Percentiles rank a stretch among this genome's conserved stretches.
Conservation (phyloP, 2,797 vertebrate species). For the Anabacerthia variegaticeps region DNA sequence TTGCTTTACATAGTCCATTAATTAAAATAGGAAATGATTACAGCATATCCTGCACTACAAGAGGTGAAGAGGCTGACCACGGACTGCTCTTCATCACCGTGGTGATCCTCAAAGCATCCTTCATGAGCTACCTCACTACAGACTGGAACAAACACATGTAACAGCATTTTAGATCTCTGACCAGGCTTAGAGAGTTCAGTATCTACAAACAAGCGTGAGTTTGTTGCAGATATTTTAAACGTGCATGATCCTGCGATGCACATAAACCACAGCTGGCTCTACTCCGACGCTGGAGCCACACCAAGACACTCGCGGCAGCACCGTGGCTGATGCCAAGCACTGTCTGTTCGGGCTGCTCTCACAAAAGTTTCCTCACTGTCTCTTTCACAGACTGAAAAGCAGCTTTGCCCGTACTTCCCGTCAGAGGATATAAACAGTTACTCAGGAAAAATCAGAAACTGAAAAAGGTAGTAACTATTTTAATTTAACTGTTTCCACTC, state of each 20-base stretch:
- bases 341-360: background rate
- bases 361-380: background rate
- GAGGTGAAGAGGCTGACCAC: background rate
- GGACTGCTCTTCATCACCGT: background rate
- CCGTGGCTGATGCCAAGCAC: accelerated
- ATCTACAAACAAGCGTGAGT: background rate
- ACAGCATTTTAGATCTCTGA: background rate
- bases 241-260: accelerated
- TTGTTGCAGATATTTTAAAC: background rate
- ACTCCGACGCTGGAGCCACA: accelerated
- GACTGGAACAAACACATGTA: accelerated
- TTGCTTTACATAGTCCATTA: background rate
- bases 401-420: background rate
- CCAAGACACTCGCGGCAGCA: accelerated
- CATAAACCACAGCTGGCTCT: accelerated
- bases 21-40: background rate
- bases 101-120: background rate
- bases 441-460: background rate
- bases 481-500: background rate
- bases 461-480: background rate
- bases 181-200: background rate
- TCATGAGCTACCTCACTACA: accelerated
- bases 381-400: background rate
- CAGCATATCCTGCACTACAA: accelerated
- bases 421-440: background rate